Evolutionary conservation across 2,113 vertebrate species (phyloP).

Genomic region (Coreoperca whiteheadi): DNA sequence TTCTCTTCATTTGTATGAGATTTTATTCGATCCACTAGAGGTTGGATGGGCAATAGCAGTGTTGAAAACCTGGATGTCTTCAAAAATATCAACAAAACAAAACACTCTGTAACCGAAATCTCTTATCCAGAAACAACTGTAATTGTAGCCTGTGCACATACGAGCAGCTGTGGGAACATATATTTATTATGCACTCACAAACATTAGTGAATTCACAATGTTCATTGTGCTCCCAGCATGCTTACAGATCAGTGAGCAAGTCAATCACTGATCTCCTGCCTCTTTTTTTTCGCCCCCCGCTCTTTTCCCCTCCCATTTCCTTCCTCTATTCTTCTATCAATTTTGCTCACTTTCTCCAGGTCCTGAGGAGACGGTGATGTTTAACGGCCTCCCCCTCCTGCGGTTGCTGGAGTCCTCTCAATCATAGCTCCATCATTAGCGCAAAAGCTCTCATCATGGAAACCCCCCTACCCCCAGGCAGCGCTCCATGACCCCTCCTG

Average conservation of each 20-base stretch:
- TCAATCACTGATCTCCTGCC: slow-evolving; percentile 28
- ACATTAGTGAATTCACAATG: slow-evolving; percentile 7
- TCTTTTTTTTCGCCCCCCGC: not conserved
- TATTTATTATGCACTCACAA: not conserved
- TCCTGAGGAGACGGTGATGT: slow-evolving; percentile 46
- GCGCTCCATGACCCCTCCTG: slow-evolving; percentile 31
- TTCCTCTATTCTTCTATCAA: not conserved
- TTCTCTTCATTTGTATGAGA: not conserved
- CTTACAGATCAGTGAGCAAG: not conserved
- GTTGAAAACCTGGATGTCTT: not conserved
- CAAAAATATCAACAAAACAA: not conserved
- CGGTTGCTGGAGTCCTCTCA: slow-evolving; percentile 31
- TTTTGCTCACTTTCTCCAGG: slow-evolving; percentile 64
- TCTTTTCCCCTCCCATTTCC: not conserved
- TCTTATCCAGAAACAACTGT: not conserved
- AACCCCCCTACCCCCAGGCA: slow-evolving; percentile 43
- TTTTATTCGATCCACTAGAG: not conserved
- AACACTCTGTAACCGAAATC: not conserved
- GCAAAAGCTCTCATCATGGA: slow-evolving; percentile 63
- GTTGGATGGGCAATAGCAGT: no score
- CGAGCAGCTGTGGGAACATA: not conserved
- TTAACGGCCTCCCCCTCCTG: slow-evolving; percentile 31
- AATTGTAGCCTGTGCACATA: not conserved
- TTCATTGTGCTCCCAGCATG: slow-evolving; percentile 1
- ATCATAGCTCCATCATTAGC: slow-evolving; percentile 50